Percentiles rank a stretch among this genome's conserved stretches.
These are phyloP conservation scores for Melopsittacus undulatus DNA, from an alignment of 2,797 vertebrate genomes.

Conservation along the genomic window DNA sequence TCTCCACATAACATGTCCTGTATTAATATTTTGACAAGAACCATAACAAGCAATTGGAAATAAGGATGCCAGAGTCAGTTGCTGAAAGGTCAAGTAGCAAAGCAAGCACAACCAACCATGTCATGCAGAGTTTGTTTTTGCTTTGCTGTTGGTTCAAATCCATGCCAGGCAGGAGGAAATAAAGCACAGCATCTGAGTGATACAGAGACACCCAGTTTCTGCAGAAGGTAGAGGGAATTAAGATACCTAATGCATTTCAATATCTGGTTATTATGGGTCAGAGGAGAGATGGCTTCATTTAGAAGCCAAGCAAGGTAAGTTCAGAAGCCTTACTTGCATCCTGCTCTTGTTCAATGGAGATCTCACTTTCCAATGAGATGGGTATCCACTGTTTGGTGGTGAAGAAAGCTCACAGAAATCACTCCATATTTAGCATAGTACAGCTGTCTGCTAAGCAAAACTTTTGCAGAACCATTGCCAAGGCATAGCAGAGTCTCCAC, in stretches of 20 bases:
- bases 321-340: background rate
- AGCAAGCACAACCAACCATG: background rate
- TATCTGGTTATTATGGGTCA: background rate
- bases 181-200: background rate
- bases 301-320: background rate
- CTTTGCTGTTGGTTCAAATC: background rate
- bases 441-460: background rate
- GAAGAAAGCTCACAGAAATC: background rate
- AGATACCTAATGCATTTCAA: background rate
- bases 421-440: background rate
- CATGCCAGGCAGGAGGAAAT: background rate
- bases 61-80: background rate
- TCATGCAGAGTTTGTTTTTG: background rate
- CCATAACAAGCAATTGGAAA: background rate
- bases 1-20: background rate
- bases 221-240: background rate
- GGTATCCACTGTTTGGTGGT: background rate
- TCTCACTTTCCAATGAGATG: background rate
- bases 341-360: background rate
- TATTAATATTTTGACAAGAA: background rate
- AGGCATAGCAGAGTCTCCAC: background rate
- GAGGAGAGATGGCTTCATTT: background rate
- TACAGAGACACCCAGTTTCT: background rate
- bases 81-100: background rate
- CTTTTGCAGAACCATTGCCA: background rate